phyloP scores from a whole-genome alignment of 2,113 vertebrate species.

The Caloenas nicobarica region DNA sequence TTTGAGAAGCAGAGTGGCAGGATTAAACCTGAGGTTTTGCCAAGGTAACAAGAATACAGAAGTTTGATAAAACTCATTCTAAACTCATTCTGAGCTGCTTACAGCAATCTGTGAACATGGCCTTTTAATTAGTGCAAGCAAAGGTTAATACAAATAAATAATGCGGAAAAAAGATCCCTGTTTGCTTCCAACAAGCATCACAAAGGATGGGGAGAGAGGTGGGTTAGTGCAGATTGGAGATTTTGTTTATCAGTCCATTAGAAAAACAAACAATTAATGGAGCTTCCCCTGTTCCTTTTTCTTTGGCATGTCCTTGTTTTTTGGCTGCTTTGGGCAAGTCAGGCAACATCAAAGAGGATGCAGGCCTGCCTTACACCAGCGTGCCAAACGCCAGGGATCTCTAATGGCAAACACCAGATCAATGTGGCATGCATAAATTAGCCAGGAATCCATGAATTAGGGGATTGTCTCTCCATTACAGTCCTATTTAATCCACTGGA shows the following conservation, averaged over 20 bases:
- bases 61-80: slow-evolving; percentile 22
- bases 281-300: not conserved
- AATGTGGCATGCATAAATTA: slow-evolving; percentile 72
- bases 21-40: slow-evolving; percentile 40
- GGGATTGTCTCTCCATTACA: slow-evolving; percentile 60
- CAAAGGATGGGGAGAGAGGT: not conserved
- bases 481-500: slow-evolving; percentile 60
- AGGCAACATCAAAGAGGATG: slow-evolving; percentile 52
- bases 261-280: not conserved
- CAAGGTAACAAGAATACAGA: not conserved
- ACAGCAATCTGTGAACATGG: slow-evolving; percentile 8
- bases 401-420: slow-evolving; percentile 65
- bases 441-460: slow-evolving; percentile 69
- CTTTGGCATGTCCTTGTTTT: not conserved
- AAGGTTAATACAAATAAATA: slow-evolving; percentile 51
- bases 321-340: not conserved
- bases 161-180: not conserved
- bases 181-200: slow-evolving; percentile 19
- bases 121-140: slow-evolving; percentile 33
- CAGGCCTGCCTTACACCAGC: slow-evolving; percentile 46
- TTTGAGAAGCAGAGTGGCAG: slow-evolving; percentile 1
- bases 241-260: slow-evolving; percentile 35
- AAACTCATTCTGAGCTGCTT: slow-evolving; percentile 27
- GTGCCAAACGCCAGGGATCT: slow-evolving; percentile 60
- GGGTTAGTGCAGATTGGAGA: not conserved